Evolutionary conservation across 2,888 invertebrate species (phyloP).

Genomic region (Zootermopsis nevadensis): DNA sequence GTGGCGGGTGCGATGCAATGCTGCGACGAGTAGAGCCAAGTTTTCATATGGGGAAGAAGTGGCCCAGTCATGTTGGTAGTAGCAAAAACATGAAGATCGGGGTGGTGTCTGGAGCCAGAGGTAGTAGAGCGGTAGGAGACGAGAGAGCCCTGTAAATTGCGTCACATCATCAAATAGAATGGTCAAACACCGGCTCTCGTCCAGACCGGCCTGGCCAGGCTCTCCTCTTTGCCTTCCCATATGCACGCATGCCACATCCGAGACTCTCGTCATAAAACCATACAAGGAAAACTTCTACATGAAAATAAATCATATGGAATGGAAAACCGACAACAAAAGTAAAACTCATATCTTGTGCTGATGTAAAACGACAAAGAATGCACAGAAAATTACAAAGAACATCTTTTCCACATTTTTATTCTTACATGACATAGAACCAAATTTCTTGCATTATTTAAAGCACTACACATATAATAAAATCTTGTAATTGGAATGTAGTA

Average conservation of each 20-base stretch:
- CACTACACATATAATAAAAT: not conserved
- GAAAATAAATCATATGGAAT: constrained; percentile 16
- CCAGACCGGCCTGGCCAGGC: constrained; percentile 47
- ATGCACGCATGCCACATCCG: not conserved
- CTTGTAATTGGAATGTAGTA: not conserved
- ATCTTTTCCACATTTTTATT: not conserved
- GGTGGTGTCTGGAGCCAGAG: constrained; percentile 53
- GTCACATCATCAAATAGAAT: constrained; percentile 52
- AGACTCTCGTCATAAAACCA: not conserved
- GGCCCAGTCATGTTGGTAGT: constrained; percentile 53
- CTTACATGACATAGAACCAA: not conserved
- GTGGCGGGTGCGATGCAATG: constrained; percentile 48
- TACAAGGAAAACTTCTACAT: not conserved
- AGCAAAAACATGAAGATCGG: constrained; percentile 54
- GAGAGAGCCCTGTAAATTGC: constrained; percentile 54
- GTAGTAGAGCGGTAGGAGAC: constrained; percentile 53
- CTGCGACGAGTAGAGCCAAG: constrained; percentile 52
- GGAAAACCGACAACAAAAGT: constrained; percentile 7
- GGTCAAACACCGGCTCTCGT: constrained; percentile 50
- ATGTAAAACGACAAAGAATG: not conserved
- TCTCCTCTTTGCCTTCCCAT: not conserved
- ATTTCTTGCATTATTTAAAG: not conserved
- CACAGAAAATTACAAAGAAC: not conserved
- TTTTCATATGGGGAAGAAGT: constrained; percentile 53
- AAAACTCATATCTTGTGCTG: not conserved